Evolutionary conservation across 1,140 invertebrate species (phyloP).

Genomic region (Parasteatoda tepidariorum): DNA sequence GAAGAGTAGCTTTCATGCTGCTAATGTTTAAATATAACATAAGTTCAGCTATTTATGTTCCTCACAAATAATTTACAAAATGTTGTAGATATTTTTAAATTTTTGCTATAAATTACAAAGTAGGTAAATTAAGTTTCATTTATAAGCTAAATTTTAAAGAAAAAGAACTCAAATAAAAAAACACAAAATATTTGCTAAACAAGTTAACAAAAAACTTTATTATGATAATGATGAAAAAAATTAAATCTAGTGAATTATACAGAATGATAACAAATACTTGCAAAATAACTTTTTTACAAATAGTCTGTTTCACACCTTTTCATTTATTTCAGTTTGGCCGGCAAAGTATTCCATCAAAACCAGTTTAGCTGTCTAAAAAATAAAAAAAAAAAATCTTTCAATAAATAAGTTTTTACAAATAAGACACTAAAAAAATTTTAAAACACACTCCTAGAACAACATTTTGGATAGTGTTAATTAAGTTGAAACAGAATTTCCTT

Average conservation of each 20-base stretch:
- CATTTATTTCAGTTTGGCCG: conserved; percentile 70
- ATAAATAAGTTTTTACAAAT: too few relatives aligned
- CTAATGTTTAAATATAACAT: conserved; percentile 20
- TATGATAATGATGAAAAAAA: too few relatives aligned
- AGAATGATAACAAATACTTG: too few relatives aligned
- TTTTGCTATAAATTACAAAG: too few relatives aligned
- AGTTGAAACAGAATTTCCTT: conserved; percentile 42
- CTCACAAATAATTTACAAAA: too few relatives aligned
- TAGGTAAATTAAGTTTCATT: too few relatives aligned
- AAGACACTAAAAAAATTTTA: conserved; percentile 15
- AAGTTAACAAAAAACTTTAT: too few relatives aligned
- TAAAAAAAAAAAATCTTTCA: conserved; percentile 25
- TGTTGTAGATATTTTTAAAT: too few relatives aligned
- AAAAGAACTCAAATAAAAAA: neutral
- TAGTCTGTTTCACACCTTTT: too few relatives aligned
- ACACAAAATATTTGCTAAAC: neutral
- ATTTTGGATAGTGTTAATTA: neutral
- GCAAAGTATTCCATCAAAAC: conserved; percentile 86
- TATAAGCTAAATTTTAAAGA: neutral
- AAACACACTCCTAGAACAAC: neutral
- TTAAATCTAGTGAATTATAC: too few relatives aligned
- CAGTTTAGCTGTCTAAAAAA: conserved; percentile 81
- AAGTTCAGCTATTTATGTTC: neutral
- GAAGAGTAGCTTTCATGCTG: conserved; percentile 7
- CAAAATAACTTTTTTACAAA: too few relatives aligned